Base-by-base conservation (phyloP, 1,140 invertebrate genomes). In the Parasteatoda tepidariorum region DNA sequence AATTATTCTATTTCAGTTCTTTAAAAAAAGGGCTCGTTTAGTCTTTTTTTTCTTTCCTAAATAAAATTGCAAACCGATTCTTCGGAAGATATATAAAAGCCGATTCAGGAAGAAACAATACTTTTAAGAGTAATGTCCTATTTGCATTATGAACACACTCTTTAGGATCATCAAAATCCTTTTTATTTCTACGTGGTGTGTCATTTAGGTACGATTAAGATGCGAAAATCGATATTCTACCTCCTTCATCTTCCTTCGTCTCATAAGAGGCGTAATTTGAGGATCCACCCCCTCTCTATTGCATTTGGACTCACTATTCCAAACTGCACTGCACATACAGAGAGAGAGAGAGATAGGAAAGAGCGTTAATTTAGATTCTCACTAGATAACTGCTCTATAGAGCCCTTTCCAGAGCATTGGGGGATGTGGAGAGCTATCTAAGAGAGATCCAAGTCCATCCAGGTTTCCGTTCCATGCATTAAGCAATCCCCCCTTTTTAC, bases 341-440 rank as follows among this genome's bases (percentile, higher is more conserved):
- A n/a, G n/a, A n/a, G n/a, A n/a, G n/a, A n/a, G 38, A 7, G 30
- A 33, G 55, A 61, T 54, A 59, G 71, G 71, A 74, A 61, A 62
- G 74, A 76, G 59, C 61, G 74, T 64, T 76, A 62, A 76, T 76
- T 76, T 76, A 76, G 74, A 76, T 76, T 76, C 74, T 54, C 57
- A 6, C 18, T 64, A 76, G 74, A 76, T 76, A 61, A 61, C 61
- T 33, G 59, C 59, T 76, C 61, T 61, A 30, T 74, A 61, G 28
- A 48, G n/a, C 74, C 61, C 31, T 59, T 74, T 34, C 9, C 26
- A 61, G 71, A 34, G 30, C 15, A 54, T 26, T 41, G 68, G n/a
- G 54, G n/a, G n/a, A n/a, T n/a, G n/a, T n/a, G n/a, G 61, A 13
- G 26, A 31, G n/a, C 61, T 7, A 30, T 30, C 26, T 0, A 7